Evolutionary conservation across 2,797 vertebrate genomes (phyloP).

Genomic region (Phrynocephalus vlangalii): DNA sequence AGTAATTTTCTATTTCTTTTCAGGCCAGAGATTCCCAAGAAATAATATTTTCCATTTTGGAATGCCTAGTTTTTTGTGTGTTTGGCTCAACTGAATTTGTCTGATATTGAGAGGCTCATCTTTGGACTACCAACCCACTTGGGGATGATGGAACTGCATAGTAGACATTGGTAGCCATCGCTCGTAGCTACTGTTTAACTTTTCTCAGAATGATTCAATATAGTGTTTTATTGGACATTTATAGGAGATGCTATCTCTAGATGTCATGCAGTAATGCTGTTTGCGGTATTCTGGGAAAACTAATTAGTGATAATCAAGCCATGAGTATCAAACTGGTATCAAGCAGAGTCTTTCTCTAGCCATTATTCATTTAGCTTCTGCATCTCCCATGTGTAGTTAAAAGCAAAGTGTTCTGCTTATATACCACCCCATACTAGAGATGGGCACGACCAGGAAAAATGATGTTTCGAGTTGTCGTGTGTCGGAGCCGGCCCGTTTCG

Average conservation of each 20-base stretch:
- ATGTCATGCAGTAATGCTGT: background rate
- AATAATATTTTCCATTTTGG: background rate
- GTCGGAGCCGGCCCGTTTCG: no score
- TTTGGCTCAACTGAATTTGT: background rate
- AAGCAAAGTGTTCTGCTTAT: no score
- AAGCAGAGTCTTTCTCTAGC: background rate
- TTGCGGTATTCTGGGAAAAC: background rate
- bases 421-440: no score
- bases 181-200: background rate
- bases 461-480: no score
- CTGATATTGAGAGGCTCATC: background rate
- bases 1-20: background rate
- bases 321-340: no score
- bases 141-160: background rate
- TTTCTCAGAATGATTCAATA: background rate
- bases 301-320: background rate
- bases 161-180: background rate
- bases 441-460: no score
- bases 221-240: background rate
- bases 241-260: background rate
- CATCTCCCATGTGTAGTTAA: no score
- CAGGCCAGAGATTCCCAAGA: background rate
- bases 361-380: background rate
- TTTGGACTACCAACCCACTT: background rate
- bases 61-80: background rate